Conservation (phyloP, 1,140 invertebrate species). For the Lamellibrachia luymesi region DNA sequence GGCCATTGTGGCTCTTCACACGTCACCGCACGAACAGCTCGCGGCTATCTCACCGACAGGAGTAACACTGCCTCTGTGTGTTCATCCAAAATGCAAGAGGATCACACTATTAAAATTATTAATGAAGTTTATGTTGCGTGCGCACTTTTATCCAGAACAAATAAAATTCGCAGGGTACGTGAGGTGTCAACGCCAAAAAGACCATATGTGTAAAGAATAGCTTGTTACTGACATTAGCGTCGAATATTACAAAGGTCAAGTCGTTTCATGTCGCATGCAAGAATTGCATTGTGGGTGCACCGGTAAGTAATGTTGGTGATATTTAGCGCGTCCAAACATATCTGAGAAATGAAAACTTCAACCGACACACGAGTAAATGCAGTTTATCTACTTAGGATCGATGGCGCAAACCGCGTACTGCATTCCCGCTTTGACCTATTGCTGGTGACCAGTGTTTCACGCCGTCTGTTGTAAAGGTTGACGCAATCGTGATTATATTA, state of each 20-base stretch:
- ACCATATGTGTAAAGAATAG: background rate
- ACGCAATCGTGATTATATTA: background rate
- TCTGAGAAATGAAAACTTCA: background rate
- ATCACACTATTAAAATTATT: background rate
- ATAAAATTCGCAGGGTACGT: background rate
- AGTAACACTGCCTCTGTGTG: too few species aligned
- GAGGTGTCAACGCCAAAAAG: background rate
- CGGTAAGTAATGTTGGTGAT: background rate
- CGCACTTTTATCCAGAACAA: background rate
- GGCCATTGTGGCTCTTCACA: too few species aligned
- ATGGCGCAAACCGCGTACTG: background rate
- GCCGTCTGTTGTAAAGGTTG: background rate
- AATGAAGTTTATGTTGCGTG: background rate
- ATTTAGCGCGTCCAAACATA: background rate
- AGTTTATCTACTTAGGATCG: background rate
- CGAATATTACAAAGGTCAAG: background rate
- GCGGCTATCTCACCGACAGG: too few species aligned
- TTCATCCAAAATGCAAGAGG: background rate
- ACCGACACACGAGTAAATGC: background rate
- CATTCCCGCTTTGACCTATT: background rate
- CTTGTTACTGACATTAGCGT: background rate
- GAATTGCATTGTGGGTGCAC: background rate
- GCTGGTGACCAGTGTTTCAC: background rate
- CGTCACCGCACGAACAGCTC: too few species aligned
- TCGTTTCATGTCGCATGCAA: background rate